These are phyloP conservation scores for Sweltsa coloradensis DNA, from an alignment of 1,140 invertebrate species.

Conservation along the genomic window DNA sequence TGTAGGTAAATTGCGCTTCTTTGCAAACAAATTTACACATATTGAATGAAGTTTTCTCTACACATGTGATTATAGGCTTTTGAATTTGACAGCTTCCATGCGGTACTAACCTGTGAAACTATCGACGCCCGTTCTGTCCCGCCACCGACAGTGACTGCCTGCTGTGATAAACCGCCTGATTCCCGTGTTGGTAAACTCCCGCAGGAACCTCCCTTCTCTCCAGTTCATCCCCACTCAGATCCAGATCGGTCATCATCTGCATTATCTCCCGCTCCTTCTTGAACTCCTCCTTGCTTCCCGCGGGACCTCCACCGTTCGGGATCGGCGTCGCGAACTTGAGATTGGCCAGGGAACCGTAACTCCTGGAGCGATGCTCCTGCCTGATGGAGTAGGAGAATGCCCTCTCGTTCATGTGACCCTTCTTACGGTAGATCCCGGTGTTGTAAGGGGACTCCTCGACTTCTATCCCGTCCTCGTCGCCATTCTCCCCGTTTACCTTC, in stretches of 20 bases:
- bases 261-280: constrained; percentile 85
- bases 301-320: constrained; percentile 19
- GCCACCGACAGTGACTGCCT: too few relatives aligned
- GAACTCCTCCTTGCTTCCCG: constrained; percentile 41
- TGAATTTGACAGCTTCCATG: too few relatives aligned
- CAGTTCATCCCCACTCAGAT: constrained; percentile 62
- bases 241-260: constrained; percentile 78
- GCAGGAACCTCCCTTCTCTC: constrained; percentile 48
- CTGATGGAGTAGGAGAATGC: constrained; percentile 90
- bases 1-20: too few relatives aligned
- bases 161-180: too few relatives aligned
- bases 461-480: constrained; percentile 35
- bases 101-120: too few relatives aligned
- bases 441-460: constrained; percentile 59
- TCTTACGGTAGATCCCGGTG: constrained; percentile 76
- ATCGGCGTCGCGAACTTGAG: constrained; percentile 58
- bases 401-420: constrained; percentile 83
- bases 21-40: too few relatives aligned
- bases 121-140: too few relatives aligned
- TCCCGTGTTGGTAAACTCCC: constrained; percentile 31
- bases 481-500: constrained; percentile 35
- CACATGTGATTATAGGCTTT: too few relatives aligned
- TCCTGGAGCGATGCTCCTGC: constrained; percentile 81
- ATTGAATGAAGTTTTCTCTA: too few relatives aligned
- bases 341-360: constrained; percentile 79